A percentile compares a stretch with the other conserved stretches of the same genome.
These are phyloP conservation scores for Motacilla alba DNA, from an alignment of 2,113 vertebrate genomes.

Conservation along the genomic window DNA sequence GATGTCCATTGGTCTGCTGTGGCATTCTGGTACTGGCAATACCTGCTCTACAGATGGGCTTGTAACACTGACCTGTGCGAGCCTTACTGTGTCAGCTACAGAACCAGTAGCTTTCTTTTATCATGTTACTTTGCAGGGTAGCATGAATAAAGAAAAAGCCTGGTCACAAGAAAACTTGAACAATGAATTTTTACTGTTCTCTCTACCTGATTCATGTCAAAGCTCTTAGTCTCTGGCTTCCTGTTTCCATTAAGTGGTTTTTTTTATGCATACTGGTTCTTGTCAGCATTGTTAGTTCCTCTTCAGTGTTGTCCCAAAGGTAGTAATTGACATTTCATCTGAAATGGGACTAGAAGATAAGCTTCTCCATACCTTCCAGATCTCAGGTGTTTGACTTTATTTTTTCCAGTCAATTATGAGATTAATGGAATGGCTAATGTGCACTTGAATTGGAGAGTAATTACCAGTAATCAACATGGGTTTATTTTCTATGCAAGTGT, in stretches of 20 bases:
- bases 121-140: not conserved
- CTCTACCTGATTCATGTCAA: not conserved
- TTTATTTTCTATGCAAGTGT: not conserved
- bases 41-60: not conserved
- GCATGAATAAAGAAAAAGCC: not conserved
- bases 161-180: not conserved
- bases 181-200: not conserved
- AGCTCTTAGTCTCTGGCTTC: not conserved
- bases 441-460: not conserved
- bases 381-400: not conserved
- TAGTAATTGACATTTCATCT: not conserved
- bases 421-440: slow-evolving; percentile 1
- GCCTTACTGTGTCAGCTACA: not conserved
- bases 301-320: not conserved
- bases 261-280: not conserved
- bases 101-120: not conserved
- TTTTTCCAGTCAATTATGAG: not conserved
- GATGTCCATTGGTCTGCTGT: fast-evolving
- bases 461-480: not conserved
- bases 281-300: not conserved
- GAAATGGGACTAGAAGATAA: not conserved
- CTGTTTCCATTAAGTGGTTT: not conserved
- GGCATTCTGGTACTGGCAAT: not conserved
- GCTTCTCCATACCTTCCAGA: not conserved
- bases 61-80: not conserved